Percentiles rank a stretch among this genome's conserved stretches.
Evolutionary conservation across 2,113 vertebrate species (phyloP).

Genomic region (Toxotes chatareus): DNA sequence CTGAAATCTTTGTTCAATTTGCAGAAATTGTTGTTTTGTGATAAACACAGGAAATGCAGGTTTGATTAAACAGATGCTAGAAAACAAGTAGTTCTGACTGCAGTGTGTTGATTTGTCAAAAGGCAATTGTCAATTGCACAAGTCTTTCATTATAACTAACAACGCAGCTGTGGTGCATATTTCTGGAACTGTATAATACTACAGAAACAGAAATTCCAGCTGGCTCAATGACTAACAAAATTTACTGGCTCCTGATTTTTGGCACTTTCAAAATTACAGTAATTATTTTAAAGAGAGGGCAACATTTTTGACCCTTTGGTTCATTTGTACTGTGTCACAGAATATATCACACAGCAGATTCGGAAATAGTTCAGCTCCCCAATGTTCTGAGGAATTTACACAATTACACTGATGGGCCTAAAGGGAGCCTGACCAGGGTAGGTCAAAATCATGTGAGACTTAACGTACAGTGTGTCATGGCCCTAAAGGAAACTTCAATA

Average conservation of each 20-base stretch:
- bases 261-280: slow-evolving; percentile 29
- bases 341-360: slow-evolving; percentile 35
- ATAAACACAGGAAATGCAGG: slow-evolving; percentile 34
- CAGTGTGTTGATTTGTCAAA: slow-evolving; percentile 39
- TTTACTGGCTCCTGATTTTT: slow-evolving; percentile 15
- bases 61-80: slow-evolving; percentile 51
- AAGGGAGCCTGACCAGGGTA: not conserved
- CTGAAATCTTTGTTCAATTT: slow-evolving; percentile 44
- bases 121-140: slow-evolving; percentile 29
- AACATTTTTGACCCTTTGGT: not conserved
- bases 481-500: not conserved
- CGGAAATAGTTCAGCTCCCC: slow-evolving; percentile 5
- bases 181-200: slow-evolving; percentile 11
- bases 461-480: not conserved
- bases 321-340: slow-evolving; percentile 18
- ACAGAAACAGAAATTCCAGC: slow-evolving; percentile 25
- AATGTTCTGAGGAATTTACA: slow-evolving; percentile 1
- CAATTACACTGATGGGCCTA: slow-evolving; percentile 2
- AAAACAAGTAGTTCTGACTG: slow-evolving; percentile 27
- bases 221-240: slow-evolving; percentile 17
- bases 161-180: slow-evolving; percentile 40
- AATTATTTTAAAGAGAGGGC: slow-evolving; percentile 17
- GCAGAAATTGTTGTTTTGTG: slow-evolving; percentile 36
- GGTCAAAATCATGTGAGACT: not conserved
- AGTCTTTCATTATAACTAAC: slow-evolving; percentile 36